Evolutionary conservation across 2,113 vertebrate genomes (phyloP).

Genomic region (Suricata suricatta): DNA sequence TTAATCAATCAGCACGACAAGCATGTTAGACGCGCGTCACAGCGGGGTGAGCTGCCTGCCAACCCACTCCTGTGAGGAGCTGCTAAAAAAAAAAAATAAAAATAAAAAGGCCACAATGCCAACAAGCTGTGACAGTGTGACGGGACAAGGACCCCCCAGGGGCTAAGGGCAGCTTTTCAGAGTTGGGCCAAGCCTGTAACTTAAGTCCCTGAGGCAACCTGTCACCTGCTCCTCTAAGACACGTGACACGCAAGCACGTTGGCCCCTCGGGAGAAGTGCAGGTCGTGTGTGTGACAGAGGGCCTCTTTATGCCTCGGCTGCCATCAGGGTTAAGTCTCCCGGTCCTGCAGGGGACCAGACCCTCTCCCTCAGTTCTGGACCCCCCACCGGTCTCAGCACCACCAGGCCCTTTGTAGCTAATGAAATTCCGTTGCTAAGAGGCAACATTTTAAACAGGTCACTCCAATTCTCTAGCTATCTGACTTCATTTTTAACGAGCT

Average conservation of each 20-base stretch:
- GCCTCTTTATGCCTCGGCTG: background rate
- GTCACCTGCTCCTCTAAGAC: slow-evolving; percentile 15
- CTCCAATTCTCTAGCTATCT: background rate
- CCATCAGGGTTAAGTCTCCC: background rate
- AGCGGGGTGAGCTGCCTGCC: slow-evolving; percentile 24
- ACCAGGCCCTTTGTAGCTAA: background rate
- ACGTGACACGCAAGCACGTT: background rate
- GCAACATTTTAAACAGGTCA: background rate
- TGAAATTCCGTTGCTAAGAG: background rate
- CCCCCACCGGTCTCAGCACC: background rate
- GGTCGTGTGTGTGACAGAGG: background rate
- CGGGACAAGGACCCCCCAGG: background rate
- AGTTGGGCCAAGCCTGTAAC: background rate
- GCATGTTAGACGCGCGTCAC: background rate
- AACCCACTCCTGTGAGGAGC: background rate
- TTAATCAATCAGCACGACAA: slow-evolving; percentile 42
- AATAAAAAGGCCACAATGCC: background rate
- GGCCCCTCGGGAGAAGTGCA: accelerated
- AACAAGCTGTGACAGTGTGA: background rate
- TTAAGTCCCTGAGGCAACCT: background rate
- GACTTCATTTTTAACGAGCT: slow-evolving; percentile 20
- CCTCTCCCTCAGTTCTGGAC: accelerated
- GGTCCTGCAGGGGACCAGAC: background rate
- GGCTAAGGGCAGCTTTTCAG: background rate
- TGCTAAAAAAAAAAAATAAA: background rate